Evolutionary conservation across 1,140 invertebrate species (phyloP), one percentile per base, ranked within the genome.

Genomic region (Thrips palmi): DNA sequence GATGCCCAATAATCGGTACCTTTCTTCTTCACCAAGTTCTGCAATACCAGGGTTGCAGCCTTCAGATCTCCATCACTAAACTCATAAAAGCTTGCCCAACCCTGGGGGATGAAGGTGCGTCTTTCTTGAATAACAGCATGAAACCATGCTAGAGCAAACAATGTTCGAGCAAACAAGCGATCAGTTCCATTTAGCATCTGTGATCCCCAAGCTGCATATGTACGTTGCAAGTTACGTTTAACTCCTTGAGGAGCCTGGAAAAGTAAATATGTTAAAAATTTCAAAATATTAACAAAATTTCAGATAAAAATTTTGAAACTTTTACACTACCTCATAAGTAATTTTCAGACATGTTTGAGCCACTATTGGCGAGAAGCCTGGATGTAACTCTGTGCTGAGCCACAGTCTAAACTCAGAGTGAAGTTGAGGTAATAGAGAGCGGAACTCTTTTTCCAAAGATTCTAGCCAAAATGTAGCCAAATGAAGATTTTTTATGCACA

Each of bases 71-170:
- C 68, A 44, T 81, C 72, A 24, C 74, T 83, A 59, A 92, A 93
- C 50, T 93, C 87, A 56, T 94, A 94, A 52, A 74, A 80, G 53
- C 81, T 83, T 0, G 72, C 76, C 83, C 84, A 88, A 2, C 81
- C 83, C 52, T 81, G 77, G 5, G 80, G 84, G 46, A 89, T 83
- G 52, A 73, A 92, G 43, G 71, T 78, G 42, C 88, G 61, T 33
- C 89, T 64, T 58, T 94, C 88, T 53, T 92, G 85, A 14, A 92
- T 55, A 4, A 91, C 64, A 0, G 87, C 83, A 54, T 92, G 85
- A 39, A 88, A 65, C 72, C 79, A 86, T 6, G 78, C 69, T 7
- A 88, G 51, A 2, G 73, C 62, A 52, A 88, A 77, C 25, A 74
- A 60, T 15, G 73, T 60, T 47, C 65, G 64, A 4, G 58, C 51